Evolutionary conservation across 2,113 vertebrate species (phyloP).

Genomic region (Microcebus griseorufus): DNA sequence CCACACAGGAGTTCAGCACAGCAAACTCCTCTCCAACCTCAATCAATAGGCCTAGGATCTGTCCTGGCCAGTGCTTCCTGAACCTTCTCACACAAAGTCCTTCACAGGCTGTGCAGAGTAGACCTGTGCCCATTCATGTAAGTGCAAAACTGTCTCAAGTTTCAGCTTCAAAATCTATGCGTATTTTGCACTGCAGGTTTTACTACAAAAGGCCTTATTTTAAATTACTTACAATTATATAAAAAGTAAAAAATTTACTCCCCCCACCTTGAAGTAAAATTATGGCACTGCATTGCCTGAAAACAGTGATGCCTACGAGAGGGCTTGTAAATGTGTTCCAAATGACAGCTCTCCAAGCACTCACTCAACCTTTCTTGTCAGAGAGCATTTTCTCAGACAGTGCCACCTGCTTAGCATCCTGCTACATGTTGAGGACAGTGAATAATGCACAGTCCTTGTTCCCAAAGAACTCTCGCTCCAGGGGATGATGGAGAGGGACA

Average conservation of each 20-base stretch:
- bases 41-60: neutral
- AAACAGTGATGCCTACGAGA: neutral
- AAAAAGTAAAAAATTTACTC: neutral
- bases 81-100: slow-evolving; percentile 2
- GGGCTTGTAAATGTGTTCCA: neutral
- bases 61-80: neutral
- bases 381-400: neutral
- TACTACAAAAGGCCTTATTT: neutral
- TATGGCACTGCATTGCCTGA: neutral
- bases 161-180: neutral
- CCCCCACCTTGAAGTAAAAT: neutral
- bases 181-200: neutral
- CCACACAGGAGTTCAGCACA: neutral
- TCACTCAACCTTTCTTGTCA: neutral
- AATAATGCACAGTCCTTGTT: neutral
- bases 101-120: neutral
- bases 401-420: neutral
- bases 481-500: neutral
- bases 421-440: neutral
- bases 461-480: neutral
- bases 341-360: neutral
- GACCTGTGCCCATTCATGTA: neutral
- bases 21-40: neutral
- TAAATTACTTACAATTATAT: slow-evolving; percentile 17
- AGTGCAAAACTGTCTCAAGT: neutral